Conservation (phyloP, 2,888 invertebrate species). For the Rhyacophila evoluta region DNA sequence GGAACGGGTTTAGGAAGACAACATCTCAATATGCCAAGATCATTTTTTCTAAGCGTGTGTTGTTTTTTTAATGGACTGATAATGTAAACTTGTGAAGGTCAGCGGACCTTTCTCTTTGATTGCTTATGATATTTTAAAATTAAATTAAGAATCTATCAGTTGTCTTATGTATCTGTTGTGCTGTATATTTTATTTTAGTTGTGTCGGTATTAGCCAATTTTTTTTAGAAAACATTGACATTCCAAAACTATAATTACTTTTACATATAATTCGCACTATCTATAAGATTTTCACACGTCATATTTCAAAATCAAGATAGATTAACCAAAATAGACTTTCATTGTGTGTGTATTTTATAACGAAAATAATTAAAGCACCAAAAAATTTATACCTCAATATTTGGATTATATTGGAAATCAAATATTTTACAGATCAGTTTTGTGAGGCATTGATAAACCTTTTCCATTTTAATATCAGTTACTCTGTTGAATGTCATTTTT, state of each 20-base stretch:
- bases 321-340: too few relatives aligned
- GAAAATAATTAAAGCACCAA: too few relatives aligned
- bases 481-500: too few relatives aligned
- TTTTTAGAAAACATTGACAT: constrained; percentile 44
- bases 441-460: too few relatives aligned
- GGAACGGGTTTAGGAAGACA: constrained; percentile 62
- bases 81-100: constrained; percentile 38
- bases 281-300: too few relatives aligned
- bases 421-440: too few relatives aligned
- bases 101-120: constrained; percentile 26
- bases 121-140: constrained; percentile 43
- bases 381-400: too few relatives aligned
- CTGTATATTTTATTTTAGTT: neutral
- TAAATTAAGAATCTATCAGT: constrained; percentile 54
- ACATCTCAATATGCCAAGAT: constrained; percentile 19
- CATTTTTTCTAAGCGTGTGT: constrained; percentile 29
- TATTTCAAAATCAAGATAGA: too few relatives aligned
- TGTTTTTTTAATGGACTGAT: constrained; percentile 46
- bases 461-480: too few relatives aligned
- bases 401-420: too few relatives aligned
- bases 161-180: constrained; percentile 33
- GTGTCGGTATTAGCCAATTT: constrained; percentile 39
- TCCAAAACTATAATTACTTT: neutral
- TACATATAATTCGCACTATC: too few relatives aligned
- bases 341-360: too few relatives aligned